phyloP scores from a whole-genome alignment of 2,888 invertebrate species.

The Metacarcinus magister region DNA sequence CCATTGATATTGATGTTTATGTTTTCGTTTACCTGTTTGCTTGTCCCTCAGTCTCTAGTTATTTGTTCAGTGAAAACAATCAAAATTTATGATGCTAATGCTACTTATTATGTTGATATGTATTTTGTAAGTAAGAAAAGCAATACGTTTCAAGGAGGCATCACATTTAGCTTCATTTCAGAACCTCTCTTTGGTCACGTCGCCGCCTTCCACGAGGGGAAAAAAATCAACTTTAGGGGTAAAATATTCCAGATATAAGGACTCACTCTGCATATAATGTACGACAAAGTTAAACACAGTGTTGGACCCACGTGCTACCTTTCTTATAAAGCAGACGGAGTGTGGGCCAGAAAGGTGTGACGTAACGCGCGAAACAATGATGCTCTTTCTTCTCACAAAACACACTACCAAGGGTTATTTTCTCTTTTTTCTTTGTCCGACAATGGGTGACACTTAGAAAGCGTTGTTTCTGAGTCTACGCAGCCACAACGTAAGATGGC shows the following conservation, averaged over 20 bases:
- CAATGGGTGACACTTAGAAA: slow-evolving; percentile 45
- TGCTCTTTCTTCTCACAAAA: background rate
- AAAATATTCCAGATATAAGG: too few relatives aligned
- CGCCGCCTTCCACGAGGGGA: too few relatives aligned
- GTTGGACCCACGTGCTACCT: background rate
- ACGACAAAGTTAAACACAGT: background rate
- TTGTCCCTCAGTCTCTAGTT: background rate
- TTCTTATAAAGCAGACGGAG: background rate
- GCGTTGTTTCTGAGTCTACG: background rate
- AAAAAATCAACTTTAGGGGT: too few relatives aligned
- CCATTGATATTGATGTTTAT: background rate
- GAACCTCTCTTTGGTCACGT: too few relatives aligned
- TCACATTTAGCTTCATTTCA: too few relatives aligned
- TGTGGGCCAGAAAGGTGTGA: background rate
- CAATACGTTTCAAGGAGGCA: background rate
- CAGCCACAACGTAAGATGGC: background rate
- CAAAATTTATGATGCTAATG: background rate
- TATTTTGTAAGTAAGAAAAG: background rate
- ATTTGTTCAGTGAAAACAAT: background rate
- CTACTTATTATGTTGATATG: background rate
- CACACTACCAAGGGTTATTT: background rate
- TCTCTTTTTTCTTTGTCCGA: background rate
- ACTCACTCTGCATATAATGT: background rate
- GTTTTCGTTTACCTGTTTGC: background rate
- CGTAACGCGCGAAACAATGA: background rate